Evolutionary conservation across 2,113 vertebrate species (phyloP), one percentile per base, ranked within the genome.

Genomic region (Myocastor coypus): DNA sequence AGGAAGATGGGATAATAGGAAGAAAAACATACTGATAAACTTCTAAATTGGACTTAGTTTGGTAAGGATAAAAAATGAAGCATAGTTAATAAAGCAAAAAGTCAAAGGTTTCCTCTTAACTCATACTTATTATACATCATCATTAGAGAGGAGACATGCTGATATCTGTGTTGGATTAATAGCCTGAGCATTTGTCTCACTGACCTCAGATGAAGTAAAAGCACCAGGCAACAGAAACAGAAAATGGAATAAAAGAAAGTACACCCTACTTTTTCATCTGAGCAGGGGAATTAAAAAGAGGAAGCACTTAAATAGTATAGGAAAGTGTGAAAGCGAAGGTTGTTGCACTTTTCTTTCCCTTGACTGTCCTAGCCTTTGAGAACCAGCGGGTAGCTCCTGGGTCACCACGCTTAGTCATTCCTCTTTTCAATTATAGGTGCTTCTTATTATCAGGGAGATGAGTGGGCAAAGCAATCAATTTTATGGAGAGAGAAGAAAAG

Each of bases 261-360:
- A 40, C 57, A 96, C 83, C 87, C 64, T 68, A 95, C 75, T 94
- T 89, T 97, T 97, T 97, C 91, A 96, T 94, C 95, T 91, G 71
- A 77, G 66, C 64, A 75, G 57, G 66, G 87, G 89, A 94, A 95
- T 95, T 94, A 75, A 95, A 89, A 81, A 87, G 78, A 94, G 93
- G 89, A 97, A 64, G 10, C 57, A 89, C 83, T 92, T 83, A 92
- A 26, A 14, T 52, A 93, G 59, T 80, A 87, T 14, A 19, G 32
- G 63, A 64, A 32, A 96, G 71, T 40, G 46, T 0, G 0, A 95
- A 97, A 81, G 61, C 13, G 81, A 92, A 81, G 94, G 69, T 63
- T 87, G 83, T n/a, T 92, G 30, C 73, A 89, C 81, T 93, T 92
- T 93, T 95, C 92, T 97, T 94, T 83, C 57, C 46, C 83, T 92